phyloP scores from a whole-genome alignment of 2,888 invertebrate species.

The Eupithecia subfuscata region DNA sequence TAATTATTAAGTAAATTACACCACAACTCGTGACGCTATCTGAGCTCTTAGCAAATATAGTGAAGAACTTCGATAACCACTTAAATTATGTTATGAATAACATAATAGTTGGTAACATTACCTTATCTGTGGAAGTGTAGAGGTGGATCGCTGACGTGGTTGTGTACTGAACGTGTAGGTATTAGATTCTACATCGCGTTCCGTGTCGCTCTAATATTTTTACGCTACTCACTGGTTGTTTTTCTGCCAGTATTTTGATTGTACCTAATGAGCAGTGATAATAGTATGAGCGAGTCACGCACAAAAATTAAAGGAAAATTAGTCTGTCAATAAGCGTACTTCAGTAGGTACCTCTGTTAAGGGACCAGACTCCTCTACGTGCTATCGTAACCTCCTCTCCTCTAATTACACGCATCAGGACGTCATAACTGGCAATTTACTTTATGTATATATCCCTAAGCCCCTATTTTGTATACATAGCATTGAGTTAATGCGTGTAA shows the following conservation, averaged over 20 bases:
- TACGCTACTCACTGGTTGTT: not conserved
- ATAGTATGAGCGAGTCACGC: too few relatives aligned
- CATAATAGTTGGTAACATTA: not conserved
- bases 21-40: not conserved
- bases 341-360: not conserved
- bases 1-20: conserved; percentile 3
- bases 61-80: too few relatives aligned
- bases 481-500: conserved; percentile 41
- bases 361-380: too few relatives aligned
- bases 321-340: too few relatives aligned
- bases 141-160: not conserved
- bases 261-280: too few relatives aligned
- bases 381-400: too few relatives aligned
- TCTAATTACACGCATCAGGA: too few relatives aligned
- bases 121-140: not conserved
- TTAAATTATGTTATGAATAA: not conserved
- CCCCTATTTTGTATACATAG: conserved; percentile 41
- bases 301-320: too few relatives aligned
- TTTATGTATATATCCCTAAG: conserved; percentile 30
- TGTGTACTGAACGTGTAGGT: not conserved
- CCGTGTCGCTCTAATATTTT: not conserved
- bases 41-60: not conserved
- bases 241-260: not conserved
- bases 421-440: not conserved
- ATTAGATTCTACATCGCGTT: not conserved